Evolutionary conservation across 1,140 invertebrate species (phyloP).

Genomic region (Philopotamus ludificatus): DNA sequence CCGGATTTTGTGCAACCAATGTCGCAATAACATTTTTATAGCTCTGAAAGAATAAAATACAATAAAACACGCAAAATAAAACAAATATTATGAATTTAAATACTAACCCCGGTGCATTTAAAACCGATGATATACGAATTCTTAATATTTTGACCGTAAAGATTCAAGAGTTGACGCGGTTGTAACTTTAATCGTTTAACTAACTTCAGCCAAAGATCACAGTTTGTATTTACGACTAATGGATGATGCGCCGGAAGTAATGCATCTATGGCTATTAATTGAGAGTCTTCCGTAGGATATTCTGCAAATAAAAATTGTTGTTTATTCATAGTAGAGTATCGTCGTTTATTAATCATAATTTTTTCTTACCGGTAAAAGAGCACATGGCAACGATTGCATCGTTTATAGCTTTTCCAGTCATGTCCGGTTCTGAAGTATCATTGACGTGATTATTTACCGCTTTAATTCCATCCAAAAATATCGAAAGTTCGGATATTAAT

Average conservation of each 20-base stretch:
- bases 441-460: conserved; percentile 47
- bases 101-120: conserved; percentile 55
- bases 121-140: conserved; percentile 64
- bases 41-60: conserved; percentile 44
- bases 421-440: conserved; percentile 46
- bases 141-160: conserved; percentile 57
- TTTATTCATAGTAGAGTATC: neutral
- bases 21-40: conserved; percentile 67
- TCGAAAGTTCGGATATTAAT: conserved; percentile 48
- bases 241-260: conserved; percentile 71
- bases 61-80: neutral
- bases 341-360: too few relatives aligned
- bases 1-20: conserved; percentile 64
- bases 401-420: conserved; percentile 53
- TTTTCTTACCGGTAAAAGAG: conserved; percentile 51
- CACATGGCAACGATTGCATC: conserved; percentile 57
- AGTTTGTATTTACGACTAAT: conserved; percentile 55
- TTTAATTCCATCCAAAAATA: conserved; percentile 51
- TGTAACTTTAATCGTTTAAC: conserved; percentile 58
- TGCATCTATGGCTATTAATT: conserved; percentile 60
- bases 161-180: conserved; percentile 59
- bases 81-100: neutral
- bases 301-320: conserved; percentile 46
- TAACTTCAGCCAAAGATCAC: conserved; percentile 64
- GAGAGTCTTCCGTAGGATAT: conserved; percentile 53